Percentiles rank a stretch among this genome's conserved stretches.
phyloP scores from a whole-genome alignment of 2,113 vertebrate species.

The Rhineura floridana region DNA sequence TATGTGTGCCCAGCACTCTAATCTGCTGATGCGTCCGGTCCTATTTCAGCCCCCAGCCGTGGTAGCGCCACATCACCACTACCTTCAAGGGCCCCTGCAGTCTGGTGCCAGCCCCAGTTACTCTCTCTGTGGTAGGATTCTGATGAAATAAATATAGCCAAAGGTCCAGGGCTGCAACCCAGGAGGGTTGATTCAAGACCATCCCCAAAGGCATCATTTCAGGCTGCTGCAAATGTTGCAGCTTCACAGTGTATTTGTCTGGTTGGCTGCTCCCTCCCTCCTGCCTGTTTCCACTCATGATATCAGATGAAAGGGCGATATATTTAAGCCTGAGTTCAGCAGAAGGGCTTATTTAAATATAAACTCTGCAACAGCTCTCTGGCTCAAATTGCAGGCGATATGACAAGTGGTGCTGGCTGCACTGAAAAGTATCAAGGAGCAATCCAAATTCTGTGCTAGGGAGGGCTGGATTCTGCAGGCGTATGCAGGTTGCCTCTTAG shows the following conservation, averaged over 20 bases:
- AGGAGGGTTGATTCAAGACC: neutral
- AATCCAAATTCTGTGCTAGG: neutral
- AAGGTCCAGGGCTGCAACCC: conserved; percentile 35
- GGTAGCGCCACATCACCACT: no score
- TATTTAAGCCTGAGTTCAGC: conserved; percentile 60
- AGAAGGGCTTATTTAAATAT: conserved; percentile 68
- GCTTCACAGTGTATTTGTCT: no score
- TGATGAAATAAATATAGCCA: no score
- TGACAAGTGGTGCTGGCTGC: conserved; percentile 24
- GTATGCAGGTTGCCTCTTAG: neutral
- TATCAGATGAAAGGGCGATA: conserved; percentile 47
- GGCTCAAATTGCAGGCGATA: conserved; percentile 19
- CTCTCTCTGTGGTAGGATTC: no score
- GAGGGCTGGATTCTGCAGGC: neutral
- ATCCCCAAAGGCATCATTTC: conserved; percentile 35
- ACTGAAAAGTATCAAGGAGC: no score
- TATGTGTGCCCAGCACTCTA: no score
- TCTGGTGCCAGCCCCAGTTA: no score
- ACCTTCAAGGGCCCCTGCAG: no score
- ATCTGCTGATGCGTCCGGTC: no score
- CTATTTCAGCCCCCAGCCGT: no score
- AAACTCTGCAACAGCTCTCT: conserved; percentile 25
- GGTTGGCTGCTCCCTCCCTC: conserved; percentile 41
- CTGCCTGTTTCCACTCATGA: conserved; percentile 51
- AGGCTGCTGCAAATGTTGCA: no score